Conservation (phyloP, 2,888 invertebrate species). For the Andrena chrysosceles region DNA sequence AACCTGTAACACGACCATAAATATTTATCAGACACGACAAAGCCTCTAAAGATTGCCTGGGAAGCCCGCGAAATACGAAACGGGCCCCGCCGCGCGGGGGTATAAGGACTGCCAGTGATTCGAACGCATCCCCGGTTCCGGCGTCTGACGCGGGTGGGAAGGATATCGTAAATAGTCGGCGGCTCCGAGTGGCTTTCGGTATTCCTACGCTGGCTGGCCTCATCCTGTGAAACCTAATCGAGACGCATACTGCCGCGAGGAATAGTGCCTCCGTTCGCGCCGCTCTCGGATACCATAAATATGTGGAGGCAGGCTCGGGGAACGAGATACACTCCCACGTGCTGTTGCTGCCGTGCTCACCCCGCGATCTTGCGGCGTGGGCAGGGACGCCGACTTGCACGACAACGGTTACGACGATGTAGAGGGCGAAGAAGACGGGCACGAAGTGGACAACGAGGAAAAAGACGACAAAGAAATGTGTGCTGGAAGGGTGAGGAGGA, state of each 20-base stretch:
- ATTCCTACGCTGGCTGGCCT: constrained; percentile 24
- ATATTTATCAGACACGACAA: constrained; percentile 40
- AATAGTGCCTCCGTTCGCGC: constrained; percentile 68
- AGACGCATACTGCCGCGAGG: constrained; percentile 55
- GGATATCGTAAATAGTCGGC: constrained; percentile 48
- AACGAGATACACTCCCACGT: constrained; percentile 62
- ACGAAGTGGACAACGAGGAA: constrained; percentile 27
- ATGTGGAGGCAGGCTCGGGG: constrained; percentile 47
- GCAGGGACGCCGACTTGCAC: constrained; percentile 78
- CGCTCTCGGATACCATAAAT: constrained; percentile 67
- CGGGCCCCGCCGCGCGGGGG: constrained; percentile 26
- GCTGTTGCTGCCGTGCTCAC: constrained; percentile 48
- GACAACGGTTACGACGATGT: constrained; percentile 68
- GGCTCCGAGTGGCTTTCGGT: constrained; percentile 35
- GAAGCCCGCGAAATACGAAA: constrained; percentile 42
- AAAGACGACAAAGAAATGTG: constrained; percentile 23
- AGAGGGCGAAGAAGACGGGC: constrained; percentile 31
- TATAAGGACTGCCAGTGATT: constrained; percentile 50
- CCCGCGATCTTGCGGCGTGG: constrained; percentile 68
- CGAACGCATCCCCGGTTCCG: constrained; percentile 34
- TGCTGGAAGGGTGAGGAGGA: background rate
- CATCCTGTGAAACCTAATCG: constrained; percentile 61
- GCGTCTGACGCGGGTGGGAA: constrained; percentile 23
- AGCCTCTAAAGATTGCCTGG: background rate
- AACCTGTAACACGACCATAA: constrained; percentile 28